A percentile compares a stretch with the other conserved stretches of the same genome.
phyloP scores from a whole-genome alignment of 2,113 vertebrate species.

The Vanacampus margaritifer region DNA sequence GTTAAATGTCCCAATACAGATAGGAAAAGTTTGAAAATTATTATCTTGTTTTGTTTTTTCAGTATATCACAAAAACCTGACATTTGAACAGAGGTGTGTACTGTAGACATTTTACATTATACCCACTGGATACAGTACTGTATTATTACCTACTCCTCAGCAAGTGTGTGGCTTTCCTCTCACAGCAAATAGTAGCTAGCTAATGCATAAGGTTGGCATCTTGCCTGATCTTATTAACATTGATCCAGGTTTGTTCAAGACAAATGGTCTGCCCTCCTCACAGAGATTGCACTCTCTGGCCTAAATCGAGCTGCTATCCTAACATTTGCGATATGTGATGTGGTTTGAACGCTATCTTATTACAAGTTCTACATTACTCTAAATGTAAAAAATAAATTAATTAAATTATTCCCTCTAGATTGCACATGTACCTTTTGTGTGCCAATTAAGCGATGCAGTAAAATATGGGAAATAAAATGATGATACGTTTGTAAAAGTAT shows the following conservation, averaged over 20 bases:
- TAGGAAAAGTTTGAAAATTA: too few relatives aligned
- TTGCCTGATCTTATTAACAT: slow-evolving; percentile 38
- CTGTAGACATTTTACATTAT: neutral
- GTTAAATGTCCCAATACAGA: too few relatives aligned
- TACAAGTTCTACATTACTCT: neutral
- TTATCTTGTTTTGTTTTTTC: too few relatives aligned
- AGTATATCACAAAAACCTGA: neutral
- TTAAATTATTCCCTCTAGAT: neutral
- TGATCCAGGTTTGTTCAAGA: slow-evolving; percentile 28
- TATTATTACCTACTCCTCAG: neutral
- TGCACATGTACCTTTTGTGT: neutral
- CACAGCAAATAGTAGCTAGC: slow-evolving; percentile 14
- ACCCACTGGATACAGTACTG: neutral
- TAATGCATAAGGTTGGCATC: slow-evolving; percentile 18
- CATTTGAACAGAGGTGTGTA: neutral
- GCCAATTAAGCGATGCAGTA: neutral
- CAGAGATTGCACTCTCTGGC: neutral
- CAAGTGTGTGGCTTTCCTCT: slow-evolving; percentile 11
- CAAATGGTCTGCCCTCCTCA: slow-evolving; percentile 15
- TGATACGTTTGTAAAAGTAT: neutral
- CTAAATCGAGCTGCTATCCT: neutral
- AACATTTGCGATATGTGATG: neutral
- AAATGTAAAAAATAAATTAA: neutral
- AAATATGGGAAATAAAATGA: neutral
- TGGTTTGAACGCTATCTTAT: neutral